These are phyloP conservation scores for Stegostoma tigrinum DNA, from an alignment of 2,113 vertebrate genomes.

Conservation along the genomic window DNA sequence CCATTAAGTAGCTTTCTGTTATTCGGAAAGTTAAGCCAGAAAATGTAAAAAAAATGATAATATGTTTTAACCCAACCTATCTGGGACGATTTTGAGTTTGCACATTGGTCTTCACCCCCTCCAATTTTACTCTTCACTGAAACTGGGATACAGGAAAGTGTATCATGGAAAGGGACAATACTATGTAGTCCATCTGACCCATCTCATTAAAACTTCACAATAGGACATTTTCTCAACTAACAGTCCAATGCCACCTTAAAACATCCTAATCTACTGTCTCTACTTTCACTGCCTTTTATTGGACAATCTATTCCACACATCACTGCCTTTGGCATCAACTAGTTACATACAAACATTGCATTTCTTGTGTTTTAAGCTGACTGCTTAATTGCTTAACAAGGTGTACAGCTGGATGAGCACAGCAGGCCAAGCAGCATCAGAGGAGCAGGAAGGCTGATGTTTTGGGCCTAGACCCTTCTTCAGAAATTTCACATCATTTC, in stretches of 20 bases:
- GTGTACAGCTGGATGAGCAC: too few relatives aligned
- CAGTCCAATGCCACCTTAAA: not conserved
- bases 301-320: not conserved
- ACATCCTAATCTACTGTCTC: not conserved
- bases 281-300: not conserved
- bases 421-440: too few relatives aligned
- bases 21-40: not conserved
- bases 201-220: not conserved
- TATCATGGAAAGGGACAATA: not conserved
- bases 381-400: too few relatives aligned
- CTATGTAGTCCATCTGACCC: not conserved
- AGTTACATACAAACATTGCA: not conserved
- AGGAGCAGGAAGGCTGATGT: too few relatives aligned
- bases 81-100: not conserved
- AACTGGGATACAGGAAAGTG: not conserved
- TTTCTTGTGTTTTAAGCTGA: not conserved
- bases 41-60: not conserved
- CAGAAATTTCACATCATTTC: too few relatives aligned
- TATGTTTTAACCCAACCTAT: not conserved
- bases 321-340: not conserved
- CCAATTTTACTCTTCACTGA: not conserved
- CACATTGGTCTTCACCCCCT: not conserved
- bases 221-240: not conserved
- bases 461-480: too few relatives aligned
- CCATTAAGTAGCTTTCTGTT: not conserved